phyloP scores from a whole-genome alignment of 2,113 vertebrate species.

The Formicarius rufipectus region DNA sequence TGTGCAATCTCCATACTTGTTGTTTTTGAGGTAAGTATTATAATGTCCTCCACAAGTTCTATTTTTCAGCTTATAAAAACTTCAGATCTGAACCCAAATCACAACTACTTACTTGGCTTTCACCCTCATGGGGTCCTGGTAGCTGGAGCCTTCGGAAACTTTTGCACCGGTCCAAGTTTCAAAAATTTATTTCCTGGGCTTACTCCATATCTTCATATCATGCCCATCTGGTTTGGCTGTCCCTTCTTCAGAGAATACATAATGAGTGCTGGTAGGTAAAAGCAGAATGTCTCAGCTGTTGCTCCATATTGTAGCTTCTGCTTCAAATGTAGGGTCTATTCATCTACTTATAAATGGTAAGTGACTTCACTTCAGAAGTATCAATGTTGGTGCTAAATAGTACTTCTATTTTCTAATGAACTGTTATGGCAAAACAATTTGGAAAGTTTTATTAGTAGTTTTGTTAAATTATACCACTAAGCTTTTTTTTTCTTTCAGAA shows the following conservation, averaged over 20 bases:
- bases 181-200: slow-evolving; percentile 74
- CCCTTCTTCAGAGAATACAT: slow-evolving; percentile 78
- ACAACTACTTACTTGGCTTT: slow-evolving; percentile 81
- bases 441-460: background rate
- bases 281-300: background rate
- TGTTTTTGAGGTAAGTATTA: background rate
- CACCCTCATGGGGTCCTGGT: slow-evolving; percentile 80
- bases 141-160: slow-evolving; percentile 79
- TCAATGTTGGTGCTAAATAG: background rate
- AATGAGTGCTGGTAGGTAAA: slow-evolving; percentile 72
- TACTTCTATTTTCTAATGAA: background rate
- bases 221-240: slow-evolving; percentile 70
- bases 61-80: slow-evolving; percentile 78
- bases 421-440: background rate
- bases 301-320: background rate
- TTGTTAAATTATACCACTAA: background rate
- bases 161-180: slow-evolving; percentile 70
- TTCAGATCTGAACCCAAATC: slow-evolving; percentile 71
- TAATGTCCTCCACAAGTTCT: background rate
- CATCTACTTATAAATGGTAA: background rate
- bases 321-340: background rate
- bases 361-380: background rate
- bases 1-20: background rate
- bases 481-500: background rate
- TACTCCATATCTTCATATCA: slow-evolving; percentile 71